These are phyloP conservation scores for Petaurus breviceps DNA, from an alignment of 2,113 vertebrate genomes.

Conservation along the genomic window DNA sequence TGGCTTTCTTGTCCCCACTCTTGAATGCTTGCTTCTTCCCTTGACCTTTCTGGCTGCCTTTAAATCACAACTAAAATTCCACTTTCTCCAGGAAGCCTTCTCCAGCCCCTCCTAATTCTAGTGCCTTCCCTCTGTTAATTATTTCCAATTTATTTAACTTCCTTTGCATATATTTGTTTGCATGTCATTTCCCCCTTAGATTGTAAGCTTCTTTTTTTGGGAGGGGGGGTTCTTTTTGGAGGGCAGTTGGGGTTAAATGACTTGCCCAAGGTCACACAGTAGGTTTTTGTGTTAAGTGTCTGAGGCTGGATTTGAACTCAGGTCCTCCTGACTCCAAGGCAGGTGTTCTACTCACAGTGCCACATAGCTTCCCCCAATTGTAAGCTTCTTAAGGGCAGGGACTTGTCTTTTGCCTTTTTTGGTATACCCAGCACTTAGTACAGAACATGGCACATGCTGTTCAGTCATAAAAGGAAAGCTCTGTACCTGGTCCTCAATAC, in stretches of 20 bases:
- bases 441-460: neutral
- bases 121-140: neutral
- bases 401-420: neutral
- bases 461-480: too few relatives aligned
- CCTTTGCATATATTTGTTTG: too few relatives aligned
- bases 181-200: neutral
- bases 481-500: too few relatives aligned
- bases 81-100: neutral
- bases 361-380: neutral
- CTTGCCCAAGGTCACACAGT: too few relatives aligned
- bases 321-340: too few relatives aligned
- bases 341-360: too few relatives aligned
- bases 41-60: neutral
- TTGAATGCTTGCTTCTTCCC: neutral
- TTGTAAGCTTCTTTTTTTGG: neutral
- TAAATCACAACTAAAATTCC: neutral
- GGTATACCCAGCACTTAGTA: neutral
- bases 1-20: neutral
- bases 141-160: neutral
- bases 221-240: too few relatives aligned
- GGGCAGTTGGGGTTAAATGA: too few relatives aligned
- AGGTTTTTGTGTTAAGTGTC: too few relatives aligned
- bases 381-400: neutral
- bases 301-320: too few relatives aligned
- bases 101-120: neutral